Percentiles rank a stretch among this genome's conserved stretches.
phyloP scores from a whole-genome alignment of 2,797 vertebrate genomes.

The Halcyon badia region DNA sequence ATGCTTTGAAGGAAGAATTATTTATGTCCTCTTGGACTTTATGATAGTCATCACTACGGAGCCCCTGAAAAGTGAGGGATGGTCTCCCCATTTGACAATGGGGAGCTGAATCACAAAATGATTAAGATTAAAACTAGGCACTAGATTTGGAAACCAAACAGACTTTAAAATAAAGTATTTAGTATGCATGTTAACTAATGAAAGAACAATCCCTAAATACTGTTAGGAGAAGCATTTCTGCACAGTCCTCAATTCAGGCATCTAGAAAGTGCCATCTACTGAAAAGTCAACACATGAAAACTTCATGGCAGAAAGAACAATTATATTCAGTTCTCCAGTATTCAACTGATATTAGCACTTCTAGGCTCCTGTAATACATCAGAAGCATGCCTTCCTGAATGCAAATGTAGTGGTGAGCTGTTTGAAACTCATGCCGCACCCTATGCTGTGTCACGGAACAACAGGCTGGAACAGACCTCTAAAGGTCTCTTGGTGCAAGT shows the following conservation, averaged over 20 bases:
- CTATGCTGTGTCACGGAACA: not conserved
- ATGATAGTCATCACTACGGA: not conserved
- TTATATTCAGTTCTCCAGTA: not conserved
- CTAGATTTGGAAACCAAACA: not conserved
- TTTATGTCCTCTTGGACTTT: not conserved
- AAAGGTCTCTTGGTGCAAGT: not conserved
- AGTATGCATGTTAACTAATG: not conserved
- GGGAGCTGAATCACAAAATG: not conserved
- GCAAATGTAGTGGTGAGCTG: not conserved
- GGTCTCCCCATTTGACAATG: not conserved
- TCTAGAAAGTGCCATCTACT: not conserved
- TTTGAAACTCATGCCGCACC: not conserved
- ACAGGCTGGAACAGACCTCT: not conserved
- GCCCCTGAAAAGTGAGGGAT: not conserved
- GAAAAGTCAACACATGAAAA: not conserved
- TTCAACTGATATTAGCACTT: not conserved
- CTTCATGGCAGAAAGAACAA: not conserved
- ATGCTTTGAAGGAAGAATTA: not conserved
- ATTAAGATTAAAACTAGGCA: not conserved
- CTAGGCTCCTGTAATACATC: not conserved
- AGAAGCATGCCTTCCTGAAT: not conserved
- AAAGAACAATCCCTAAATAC: not conserved
- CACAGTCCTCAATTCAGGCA: not conserved
- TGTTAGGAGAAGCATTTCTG: not conserved
- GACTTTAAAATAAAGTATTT: not conserved